Evolutionary conservation across 2,888 invertebrate species (phyloP).

Genomic region (Sarcophaga subvicina): DNA sequence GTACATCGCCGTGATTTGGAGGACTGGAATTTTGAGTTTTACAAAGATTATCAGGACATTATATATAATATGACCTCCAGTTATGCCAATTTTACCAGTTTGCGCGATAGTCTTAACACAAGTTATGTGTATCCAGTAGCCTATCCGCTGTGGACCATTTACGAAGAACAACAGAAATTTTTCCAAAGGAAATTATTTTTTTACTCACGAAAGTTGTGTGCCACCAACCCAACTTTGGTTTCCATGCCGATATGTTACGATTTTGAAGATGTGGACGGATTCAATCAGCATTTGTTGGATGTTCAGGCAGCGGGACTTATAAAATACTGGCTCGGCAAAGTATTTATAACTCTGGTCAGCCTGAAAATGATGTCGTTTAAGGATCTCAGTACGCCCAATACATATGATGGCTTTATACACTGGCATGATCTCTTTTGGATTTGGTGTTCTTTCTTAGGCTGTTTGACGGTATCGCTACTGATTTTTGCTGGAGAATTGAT

Average conservation of each 20-base stretch:
- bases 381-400: constrained; percentile 25
- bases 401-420: not conserved
- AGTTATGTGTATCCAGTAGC: constrained; percentile 45
- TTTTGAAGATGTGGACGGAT: constrained; percentile 25
- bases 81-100: not conserved
- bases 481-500: constrained; percentile 13
- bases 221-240: not conserved
- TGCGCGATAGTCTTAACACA: constrained; percentile 29
- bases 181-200: constrained; percentile 51
- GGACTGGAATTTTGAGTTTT: not conserved
- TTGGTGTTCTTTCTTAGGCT: constrained; percentile 14
- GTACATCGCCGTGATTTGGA: constrained; percentile 21
- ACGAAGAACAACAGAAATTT: constrained; percentile 38
- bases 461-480: not conserved
- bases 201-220: constrained; percentile 20
- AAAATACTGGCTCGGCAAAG: constrained; percentile 40
- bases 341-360: constrained; percentile 42
- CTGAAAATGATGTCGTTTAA: constrained; percentile 14
- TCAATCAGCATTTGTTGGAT: constrained; percentile 46
- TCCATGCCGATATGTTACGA: constrained; percentile 41
- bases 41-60: constrained; percentile 12
- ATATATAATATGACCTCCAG: not conserved
- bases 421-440: constrained; percentile 49
- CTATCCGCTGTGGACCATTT: constrained; percentile 33
- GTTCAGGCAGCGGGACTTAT: constrained; percentile 49